A percentile compares a stretch with the other conserved stretches of the same genome.
phyloP scores from a whole-genome alignment of 2,888 invertebrate species.

The Lagria hirta region DNA sequence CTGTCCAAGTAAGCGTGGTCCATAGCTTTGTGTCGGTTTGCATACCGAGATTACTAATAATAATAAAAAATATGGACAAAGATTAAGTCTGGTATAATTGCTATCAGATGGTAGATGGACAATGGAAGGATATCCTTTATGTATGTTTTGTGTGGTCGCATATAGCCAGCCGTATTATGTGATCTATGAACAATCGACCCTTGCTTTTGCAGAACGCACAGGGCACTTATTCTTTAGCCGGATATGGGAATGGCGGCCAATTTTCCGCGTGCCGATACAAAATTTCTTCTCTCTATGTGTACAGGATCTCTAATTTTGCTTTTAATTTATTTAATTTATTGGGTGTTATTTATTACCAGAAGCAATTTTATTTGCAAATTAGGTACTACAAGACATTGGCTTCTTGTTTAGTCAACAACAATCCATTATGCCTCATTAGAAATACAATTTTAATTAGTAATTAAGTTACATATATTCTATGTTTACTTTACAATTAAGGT shows the following conservation, averaged over 20 bases:
- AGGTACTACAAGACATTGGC: too few relatives aligned
- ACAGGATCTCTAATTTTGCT: too few relatives aligned
- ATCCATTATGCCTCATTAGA: too few relatives aligned
- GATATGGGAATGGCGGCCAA: constrained; percentile 25
- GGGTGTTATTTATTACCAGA: too few relatives aligned
- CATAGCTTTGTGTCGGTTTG: constrained; percentile 41
- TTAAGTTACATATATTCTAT: too few relatives aligned
- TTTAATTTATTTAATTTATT: too few relatives aligned
- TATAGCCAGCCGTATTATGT: constrained; percentile 39
- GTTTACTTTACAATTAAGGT: too few relatives aligned
- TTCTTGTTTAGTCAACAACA: too few relatives aligned
- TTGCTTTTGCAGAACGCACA: constrained; percentile 7
- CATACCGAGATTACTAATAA: constrained; percentile 44
- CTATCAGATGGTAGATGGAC: constrained; percentile 41
- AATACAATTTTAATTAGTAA: too few relatives aligned
- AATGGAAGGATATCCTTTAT: constrained; percentile 43
- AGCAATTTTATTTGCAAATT: too few relatives aligned
- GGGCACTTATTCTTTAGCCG: constrained; percentile 5
- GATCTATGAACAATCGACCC: constrained; percentile 15
- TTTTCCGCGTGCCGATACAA: constrained; percentile 23
- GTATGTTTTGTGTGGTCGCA: constrained; percentile 36
- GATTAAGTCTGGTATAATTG: constrained; percentile 33
- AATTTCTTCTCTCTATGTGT: too few relatives aligned
- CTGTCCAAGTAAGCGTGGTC: constrained; percentile 39
- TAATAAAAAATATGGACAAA: constrained; percentile 32